Conservation (phyloP, 2,888 invertebrate genomes). For the Drymonia ruficornis region DNA sequence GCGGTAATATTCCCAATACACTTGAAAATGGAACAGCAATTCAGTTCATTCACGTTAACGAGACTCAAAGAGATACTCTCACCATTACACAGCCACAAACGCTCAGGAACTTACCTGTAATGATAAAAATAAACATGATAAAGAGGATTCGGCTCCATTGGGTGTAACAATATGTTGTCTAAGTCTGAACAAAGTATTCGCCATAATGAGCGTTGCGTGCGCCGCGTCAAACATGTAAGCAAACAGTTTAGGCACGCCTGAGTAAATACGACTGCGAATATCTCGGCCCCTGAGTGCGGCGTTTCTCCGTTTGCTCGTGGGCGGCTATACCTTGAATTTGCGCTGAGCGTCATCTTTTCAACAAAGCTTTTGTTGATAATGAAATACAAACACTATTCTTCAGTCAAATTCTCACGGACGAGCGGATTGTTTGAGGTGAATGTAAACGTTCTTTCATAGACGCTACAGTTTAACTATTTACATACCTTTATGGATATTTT, state of each 20-base stretch:
- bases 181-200: constrained; percentile 80
- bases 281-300: constrained; percentile 76
- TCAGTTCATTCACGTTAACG: constrained; percentile 24
- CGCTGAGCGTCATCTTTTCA: constrained; percentile 78
- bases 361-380: constrained; percentile 80
- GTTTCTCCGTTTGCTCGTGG: constrained; percentile 66
- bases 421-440: constrained; percentile 64
- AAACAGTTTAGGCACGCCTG: constrained; percentile 84
- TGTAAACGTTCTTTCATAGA: constrained; percentile 51
- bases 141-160: constrained; percentile 75
- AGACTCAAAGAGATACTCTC: constrained; percentile 63
- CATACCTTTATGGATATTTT: constrained; percentile 32
- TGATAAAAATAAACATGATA: constrained; percentile 78
- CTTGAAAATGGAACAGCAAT: constrained; percentile 22
- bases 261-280: constrained; percentile 83
- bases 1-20: constrained; percentile 27
- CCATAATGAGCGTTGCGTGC: constrained; percentile 83
- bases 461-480: constrained; percentile 39
- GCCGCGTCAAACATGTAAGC: constrained; percentile 83
- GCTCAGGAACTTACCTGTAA: constrained; percentile 77
- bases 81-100: constrained; percentile 67
- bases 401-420: constrained; percentile 66
- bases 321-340: constrained; percentile 72
- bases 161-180: constrained; percentile 79
- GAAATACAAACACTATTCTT: constrained; percentile 80